Conservation (phyloP, 2,113 vertebrate genomes). For the Anhinga anhinga region DNA sequence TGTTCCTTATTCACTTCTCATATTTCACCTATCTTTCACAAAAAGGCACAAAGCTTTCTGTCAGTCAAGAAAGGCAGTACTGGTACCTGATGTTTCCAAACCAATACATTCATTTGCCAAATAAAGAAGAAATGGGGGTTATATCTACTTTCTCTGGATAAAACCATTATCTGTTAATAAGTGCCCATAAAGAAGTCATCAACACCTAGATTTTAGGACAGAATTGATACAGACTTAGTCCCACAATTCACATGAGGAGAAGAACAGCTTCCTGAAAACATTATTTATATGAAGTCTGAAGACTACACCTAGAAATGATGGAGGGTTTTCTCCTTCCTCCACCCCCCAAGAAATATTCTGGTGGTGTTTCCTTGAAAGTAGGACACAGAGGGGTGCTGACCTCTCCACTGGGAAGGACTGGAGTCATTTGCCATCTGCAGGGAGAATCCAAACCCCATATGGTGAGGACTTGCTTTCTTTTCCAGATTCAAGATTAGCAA, state of each 20-base stretch:
- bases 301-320: not conserved
- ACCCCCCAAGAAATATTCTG: not conserved
- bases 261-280: not conserved
- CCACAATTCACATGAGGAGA: not conserved
- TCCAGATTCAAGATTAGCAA: not conserved
- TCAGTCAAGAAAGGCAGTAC: not conserved
- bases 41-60: not conserved
- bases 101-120: not conserved
- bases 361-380: not conserved
- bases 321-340: not conserved
- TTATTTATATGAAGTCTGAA: not conserved
- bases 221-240: not conserved
- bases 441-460: not conserved
- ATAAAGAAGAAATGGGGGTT: not conserved
- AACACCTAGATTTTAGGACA: not conserved
- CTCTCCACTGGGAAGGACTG: not conserved
- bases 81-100: not conserved
- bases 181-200: not conserved
- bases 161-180: not conserved
- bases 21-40: not conserved
- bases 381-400: not conserved
- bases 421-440: slow-evolving; percentile 17
- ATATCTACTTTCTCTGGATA: not conserved
- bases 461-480: not conserved
- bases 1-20: not conserved